A percentile compares a stretch with the other conserved stretches of the same genome.
Evolutionary conservation across 2,888 invertebrate genomes (phyloP).

Genomic region (Chrysolina oricalcia): DNA sequence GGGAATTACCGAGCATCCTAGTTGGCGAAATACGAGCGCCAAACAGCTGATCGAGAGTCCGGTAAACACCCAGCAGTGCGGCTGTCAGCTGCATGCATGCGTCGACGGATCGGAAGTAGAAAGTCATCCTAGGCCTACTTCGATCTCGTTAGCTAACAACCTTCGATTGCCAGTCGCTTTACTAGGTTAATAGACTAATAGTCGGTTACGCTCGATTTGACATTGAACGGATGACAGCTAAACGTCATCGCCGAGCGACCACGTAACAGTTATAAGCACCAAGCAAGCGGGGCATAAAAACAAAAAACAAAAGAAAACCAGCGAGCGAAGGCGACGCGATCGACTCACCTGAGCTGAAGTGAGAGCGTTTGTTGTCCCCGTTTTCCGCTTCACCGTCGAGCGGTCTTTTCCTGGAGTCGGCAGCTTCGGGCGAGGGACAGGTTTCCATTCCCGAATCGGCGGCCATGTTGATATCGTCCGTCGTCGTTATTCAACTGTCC

Average conservation of each 20-base stretch:
- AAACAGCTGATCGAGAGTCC: constrained; percentile 23
- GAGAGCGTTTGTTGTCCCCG: constrained; percentile 91
- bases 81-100: constrained; percentile 16
- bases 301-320: constrained; percentile 39
- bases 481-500: constrained; percentile 64
- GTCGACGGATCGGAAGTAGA: background rate
- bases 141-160: constrained; percentile 25
- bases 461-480: constrained; percentile 80
- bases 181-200: constrained; percentile 47
- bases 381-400: constrained; percentile 91
- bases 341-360: constrained; percentile 89
- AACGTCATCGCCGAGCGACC: constrained; percentile 35
- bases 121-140: constrained; percentile 31
- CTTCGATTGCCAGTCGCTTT: constrained; percentile 27
- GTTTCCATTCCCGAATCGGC: constrained; percentile 95
- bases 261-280: background rate
- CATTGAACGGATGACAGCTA: constrained; percentile 44
- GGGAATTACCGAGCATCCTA: constrained; percentile 18
- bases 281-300: background rate
- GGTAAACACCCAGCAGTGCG: constrained; percentile 18
- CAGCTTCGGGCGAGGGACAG: constrained; percentile 93
- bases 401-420: constrained; percentile 92
- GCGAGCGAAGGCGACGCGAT: constrained; percentile 31
- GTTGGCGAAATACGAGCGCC: background rate
- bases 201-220: constrained; percentile 42